Percentiles rank a stretch among this genome's conserved stretches.
Conservation (phyloP, 2,888 invertebrate genomes). For the Hemaris fuciformis region DNA sequence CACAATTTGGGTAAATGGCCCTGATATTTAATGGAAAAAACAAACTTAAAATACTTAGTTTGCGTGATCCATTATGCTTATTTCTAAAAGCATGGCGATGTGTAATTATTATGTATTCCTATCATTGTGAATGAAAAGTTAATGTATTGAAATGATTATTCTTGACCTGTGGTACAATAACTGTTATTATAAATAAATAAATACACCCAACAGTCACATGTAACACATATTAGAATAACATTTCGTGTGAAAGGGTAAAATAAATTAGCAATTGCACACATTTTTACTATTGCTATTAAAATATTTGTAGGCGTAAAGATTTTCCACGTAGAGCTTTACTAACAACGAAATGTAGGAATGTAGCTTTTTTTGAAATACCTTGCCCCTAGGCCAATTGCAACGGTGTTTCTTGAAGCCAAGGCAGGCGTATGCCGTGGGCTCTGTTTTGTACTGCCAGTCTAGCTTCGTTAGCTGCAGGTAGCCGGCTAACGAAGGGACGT, state of each 20-base stretch:
- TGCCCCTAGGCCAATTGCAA: slow-evolving; percentile 94
- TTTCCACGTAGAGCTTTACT: neutral
- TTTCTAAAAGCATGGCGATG: neutral
- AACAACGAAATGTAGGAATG: too few species aligned
- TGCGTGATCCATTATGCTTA: neutral
- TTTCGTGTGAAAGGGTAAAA: too few species aligned
- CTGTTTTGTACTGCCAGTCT: slow-evolving; percentile 95
- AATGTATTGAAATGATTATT: too few species aligned
- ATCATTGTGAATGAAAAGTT: too few species aligned
- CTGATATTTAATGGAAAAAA: neutral
- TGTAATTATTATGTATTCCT: too few species aligned
- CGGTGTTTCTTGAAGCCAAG: slow-evolving; percentile 90
- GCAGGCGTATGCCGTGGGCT: slow-evolving; percentile 90
- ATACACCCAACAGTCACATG: too few species aligned
- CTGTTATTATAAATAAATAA: too few species aligned
- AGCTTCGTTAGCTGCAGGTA: slow-evolving; percentile 92
- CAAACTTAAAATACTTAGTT: neutral
- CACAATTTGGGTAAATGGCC: neutral
- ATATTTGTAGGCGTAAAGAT: neutral
- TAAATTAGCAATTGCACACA: neutral
- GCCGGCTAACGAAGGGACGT: slow-evolving; percentile 92
- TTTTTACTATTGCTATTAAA: neutral
- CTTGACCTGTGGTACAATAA: too few species aligned
- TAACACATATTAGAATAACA: too few species aligned
- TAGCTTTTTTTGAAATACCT: slow-evolving; percentile 59